Conservation (phyloP, 2,113 vertebrate genomes). For the Ramphastos sulfuratus region DNA sequence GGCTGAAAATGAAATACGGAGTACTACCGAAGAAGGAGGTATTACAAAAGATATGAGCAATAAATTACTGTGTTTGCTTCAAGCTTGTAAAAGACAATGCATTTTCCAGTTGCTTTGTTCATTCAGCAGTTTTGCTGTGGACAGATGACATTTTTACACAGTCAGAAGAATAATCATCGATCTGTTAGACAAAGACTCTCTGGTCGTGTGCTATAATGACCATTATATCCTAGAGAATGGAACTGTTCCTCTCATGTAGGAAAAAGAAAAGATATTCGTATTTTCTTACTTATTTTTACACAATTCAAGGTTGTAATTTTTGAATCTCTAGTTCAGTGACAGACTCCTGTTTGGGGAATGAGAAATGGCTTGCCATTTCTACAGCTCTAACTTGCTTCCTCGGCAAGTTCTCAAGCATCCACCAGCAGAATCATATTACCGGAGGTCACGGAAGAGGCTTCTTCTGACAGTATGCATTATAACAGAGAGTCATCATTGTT, state of each 20-base stretch:
- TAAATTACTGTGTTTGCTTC: constrained; percentile 59
- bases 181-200: constrained; percentile 36
- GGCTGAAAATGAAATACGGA: constrained; percentile 48
- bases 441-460: constrained; percentile 45
- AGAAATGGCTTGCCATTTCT: constrained; percentile 53
- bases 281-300: constrained; percentile 11
- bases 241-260: background rate
- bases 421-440: constrained; percentile 45
- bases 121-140: constrained; percentile 55
- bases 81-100: constrained; percentile 19
- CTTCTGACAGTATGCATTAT: constrained; percentile 37
- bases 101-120: constrained; percentile 43
- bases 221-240: background rate
- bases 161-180: constrained; percentile 3
- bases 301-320: background rate
- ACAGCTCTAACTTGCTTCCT: constrained; percentile 33
- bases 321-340: background rate
- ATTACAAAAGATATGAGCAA: constrained; percentile 33
- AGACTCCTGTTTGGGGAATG: constrained; percentile 31
- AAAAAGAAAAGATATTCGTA: background rate
- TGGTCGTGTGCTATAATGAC: background rate
- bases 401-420: constrained; percentile 39
- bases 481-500: constrained; percentile 12
- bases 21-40: constrained; percentile 45
- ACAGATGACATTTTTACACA: constrained; percentile 53